Evolutionary conservation across 2,797 vertebrate genomes (phyloP), one percentile per base, ranked within the genome.

Genomic region (Brachyalestes nurse): DNA sequence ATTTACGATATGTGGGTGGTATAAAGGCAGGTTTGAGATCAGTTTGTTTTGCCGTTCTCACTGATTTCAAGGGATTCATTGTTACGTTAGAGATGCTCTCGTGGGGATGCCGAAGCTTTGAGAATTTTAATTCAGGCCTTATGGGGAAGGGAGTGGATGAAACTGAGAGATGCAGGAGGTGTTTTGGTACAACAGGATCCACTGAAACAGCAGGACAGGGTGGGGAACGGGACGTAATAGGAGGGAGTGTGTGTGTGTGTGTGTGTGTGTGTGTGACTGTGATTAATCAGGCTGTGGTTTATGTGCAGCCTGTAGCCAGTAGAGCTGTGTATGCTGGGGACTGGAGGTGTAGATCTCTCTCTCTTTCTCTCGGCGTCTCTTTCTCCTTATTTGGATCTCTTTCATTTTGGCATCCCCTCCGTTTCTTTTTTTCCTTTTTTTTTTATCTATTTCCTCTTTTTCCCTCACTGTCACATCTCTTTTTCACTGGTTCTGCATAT

Each of bases 391-490:
- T 28, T 28, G 28, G 28, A 28, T 72, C 72, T 13, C 81, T 84
- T 61, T 88, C 86, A 86, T 74, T 70, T 64, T 74, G 28, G 28
- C 28, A 28, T 34, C 0, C 75, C 75, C n/a, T 4, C n/a, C 9
- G 6, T 23, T 7, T 21, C 4, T 58, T 7, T 21, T 2, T 2
- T 8, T 21, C 4, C n/a, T n/a, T 9, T 5, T 28, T 1, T 28
- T 28, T 28, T 28, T 1, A 28, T 28, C 28, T 28, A 3, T 28
- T 58, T 6, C 8, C 19, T 21, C 19, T 8, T 21, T 21, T 8
- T 60, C 9, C 6, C 9, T 9, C 16, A 4, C 51, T 17, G 4
- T 45, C 42, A 10, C 42, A 14, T 55, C 14, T 40, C 61, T 69
- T n/a, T 75, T 45, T 47, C 58, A 19, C 0, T 51, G 23, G 49